Base-by-base conservation (phyloP, 2,888 invertebrate genomes). In the Anthophora plumipes region DNA sequence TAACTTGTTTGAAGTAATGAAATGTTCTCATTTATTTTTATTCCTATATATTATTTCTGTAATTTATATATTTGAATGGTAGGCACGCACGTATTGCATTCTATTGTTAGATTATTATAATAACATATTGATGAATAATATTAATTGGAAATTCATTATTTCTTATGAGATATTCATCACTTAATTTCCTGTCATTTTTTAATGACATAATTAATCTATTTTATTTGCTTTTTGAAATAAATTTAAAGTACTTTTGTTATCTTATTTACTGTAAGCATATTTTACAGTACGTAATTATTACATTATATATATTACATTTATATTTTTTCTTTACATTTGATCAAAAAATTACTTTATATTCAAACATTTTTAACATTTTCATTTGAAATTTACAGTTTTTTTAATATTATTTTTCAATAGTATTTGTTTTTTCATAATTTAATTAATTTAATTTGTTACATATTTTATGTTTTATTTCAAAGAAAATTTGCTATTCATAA, bases 1-100 rank as follows among this genome's bases (percentile, higher is more conserved):
- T 22, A 59, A 72, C 22, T 72, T 43, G 43, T 55, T 78, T 39
- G 43, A 57, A 77, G 48, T 63, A 54, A 60, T 67, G 14, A 12
- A 39, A 60, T 59, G 64, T 69, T 60, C 22, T 37, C 17, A 12
- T 46, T 25, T 25, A 54, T 41, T 20, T 43, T 0, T 67, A 48
- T 67, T 48, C 55, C 50, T 68, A 8, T 57, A 55, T 57, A 1
- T 54, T 52, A 37, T 39, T 39, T 46, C 14, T 31, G 43, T 20
- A 31, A 39, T 50, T 50, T 8, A n/a, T 14, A 31, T 11, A 48
- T n/a, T 25, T 48, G 9, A 22, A 48, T 31, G 14, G 22, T 6
- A 11, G 8, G 46, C 11, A 25, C n/a, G 20, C 41, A 46, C 22
- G 4, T 20, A 8, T 20, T 41, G 11, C 55, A 41, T 7, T 55